Evolutionary conservation across 2,888 invertebrate genomes (phyloP), one percentile per base, ranked within the genome.

Genomic region (Cephus sareptanus): DNA sequence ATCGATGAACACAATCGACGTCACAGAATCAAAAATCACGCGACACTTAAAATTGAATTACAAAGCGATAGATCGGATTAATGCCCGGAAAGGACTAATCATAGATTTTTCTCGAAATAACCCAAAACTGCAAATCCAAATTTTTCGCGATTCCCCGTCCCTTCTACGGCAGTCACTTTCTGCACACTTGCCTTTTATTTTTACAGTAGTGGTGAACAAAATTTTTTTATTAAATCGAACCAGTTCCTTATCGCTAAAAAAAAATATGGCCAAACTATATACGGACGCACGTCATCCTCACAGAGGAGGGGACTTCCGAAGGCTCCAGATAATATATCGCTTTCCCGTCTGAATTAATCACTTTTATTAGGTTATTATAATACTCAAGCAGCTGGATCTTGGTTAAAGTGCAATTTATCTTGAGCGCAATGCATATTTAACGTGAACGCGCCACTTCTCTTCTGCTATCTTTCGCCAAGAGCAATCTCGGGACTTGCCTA

Each of bases 351-450:
- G 86, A 86, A 88, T 89, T 89, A 87, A 88, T 89, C 86, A 89
- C 87, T 88, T 89, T 89, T 89, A 88, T 89, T 89, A 86, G 89
- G 86, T 89, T 88, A 89, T 88, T 88, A 88, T 87, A 88, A 88
- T 88, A 87, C 85, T 83, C 83, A 83, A 81, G 83, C 84, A 87
- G 83, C 87, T 84, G 87, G 85, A 82, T 87, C 85, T 84, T 86
- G 86, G 87, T 89, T 87, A 86, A 86, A 88, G 83, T 81, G 87
- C 87, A 87, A 89, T 89, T 88, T 88, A 88, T 88, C 87, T 87
- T 81, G 76, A 82, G 81, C 83, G 83, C 82, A 86, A 83, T 85
- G 87, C 85, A 87, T 86, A 87, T 85, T 87, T 87, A 87, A 87
- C 85, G 85, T 81, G 84, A 83, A 86, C 84, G 40, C 87, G 85